A percentile compares a stretch with the other conserved stretches of the same genome.
These are phyloP conservation scores for Pipistrellus pygmaeus DNA, from an alignment of 2,797 vertebrate species.

Conservation along the genomic window DNA sequence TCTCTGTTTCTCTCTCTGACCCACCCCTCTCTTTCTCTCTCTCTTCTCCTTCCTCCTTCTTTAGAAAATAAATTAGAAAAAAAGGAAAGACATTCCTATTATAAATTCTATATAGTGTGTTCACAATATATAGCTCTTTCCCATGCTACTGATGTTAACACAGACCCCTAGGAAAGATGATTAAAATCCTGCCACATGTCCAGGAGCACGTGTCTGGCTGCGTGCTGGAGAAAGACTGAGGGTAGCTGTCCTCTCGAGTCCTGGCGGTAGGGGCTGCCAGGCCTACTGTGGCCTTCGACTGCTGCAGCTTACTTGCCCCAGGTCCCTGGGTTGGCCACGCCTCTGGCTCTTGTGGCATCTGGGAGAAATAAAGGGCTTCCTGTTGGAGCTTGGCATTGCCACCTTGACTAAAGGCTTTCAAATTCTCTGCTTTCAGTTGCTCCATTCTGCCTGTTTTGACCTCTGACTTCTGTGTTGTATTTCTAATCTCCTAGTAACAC, in stretches of 20 bases:
- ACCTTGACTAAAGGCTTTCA: not conserved
- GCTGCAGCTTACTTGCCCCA: not conserved
- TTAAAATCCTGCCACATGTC: not conserved
- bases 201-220: not conserved
- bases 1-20: not conserved
- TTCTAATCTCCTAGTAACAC: not conserved
- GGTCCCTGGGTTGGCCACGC: not conserved
- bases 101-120: not conserved
- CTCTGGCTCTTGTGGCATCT: not conserved
- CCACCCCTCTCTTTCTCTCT: not conserved
- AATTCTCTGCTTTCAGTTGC: not conserved
- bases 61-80: not conserved
- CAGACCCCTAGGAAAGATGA: not conserved
- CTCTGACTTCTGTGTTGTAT: conserved; percentile 30
- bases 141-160: not conserved
- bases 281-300: not conserved
- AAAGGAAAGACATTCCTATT: not conserved
- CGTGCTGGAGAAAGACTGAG: not conserved
- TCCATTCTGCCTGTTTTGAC: conserved; percentile 35
- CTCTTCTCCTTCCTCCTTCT: not conserved
- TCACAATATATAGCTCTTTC: not conserved
- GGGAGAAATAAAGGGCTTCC: conserved; percentile 37
- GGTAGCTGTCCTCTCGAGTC: not conserved
- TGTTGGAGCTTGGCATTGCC: not conserved
- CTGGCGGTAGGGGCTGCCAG: not conserved